Evolutionary conservation across 2,797 vertebrate genomes (phyloP).

Genomic region (Microctenopoma stevenorrisi): DNA sequence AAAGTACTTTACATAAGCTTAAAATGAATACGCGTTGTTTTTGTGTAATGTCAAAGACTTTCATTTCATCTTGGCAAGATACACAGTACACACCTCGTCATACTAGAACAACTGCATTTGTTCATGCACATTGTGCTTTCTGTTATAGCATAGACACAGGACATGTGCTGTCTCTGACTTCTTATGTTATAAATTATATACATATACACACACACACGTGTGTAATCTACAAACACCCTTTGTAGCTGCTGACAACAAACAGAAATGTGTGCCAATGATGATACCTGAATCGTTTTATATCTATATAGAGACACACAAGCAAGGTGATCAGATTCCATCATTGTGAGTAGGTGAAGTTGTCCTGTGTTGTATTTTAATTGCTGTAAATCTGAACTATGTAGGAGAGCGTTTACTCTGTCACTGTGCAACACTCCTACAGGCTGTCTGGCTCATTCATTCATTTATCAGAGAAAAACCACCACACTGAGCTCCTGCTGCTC

Average conservation of each 20-base stretch:
- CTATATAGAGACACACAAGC: conserved; percentile 5
- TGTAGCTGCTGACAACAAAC: conserved; percentile 14
- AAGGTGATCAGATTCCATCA: not conserved
- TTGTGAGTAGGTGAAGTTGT: fast-evolving
- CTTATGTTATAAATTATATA: too few species aligned
- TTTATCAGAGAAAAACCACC: conserved; percentile 56
- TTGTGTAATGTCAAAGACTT: not conserved
- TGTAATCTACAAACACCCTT: not conserved
- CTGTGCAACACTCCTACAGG: conserved; percentile 1
- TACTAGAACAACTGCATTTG: not conserved
- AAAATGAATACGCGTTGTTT: not conserved
- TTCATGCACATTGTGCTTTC: not conserved
- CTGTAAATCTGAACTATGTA: not conserved
- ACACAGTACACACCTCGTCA: not conserved
- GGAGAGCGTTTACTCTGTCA: conserved; percentile 27
- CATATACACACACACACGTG: too few species aligned
- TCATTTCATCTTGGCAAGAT: not conserved
- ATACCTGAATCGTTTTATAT: not conserved
- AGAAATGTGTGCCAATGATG: not conserved
- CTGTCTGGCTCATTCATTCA: conserved; percentile 61
- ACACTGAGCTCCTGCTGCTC: conserved; percentile 29
- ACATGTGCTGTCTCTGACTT: not conserved
- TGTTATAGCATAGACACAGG: not conserved
- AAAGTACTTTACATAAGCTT: too few species aligned
- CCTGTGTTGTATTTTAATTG: not conserved